Evolutionary conservation across 2,888 invertebrate species (phyloP), one percentile per base, ranked within the genome.

Genomic region (Silvanus unidentatus): DNA sequence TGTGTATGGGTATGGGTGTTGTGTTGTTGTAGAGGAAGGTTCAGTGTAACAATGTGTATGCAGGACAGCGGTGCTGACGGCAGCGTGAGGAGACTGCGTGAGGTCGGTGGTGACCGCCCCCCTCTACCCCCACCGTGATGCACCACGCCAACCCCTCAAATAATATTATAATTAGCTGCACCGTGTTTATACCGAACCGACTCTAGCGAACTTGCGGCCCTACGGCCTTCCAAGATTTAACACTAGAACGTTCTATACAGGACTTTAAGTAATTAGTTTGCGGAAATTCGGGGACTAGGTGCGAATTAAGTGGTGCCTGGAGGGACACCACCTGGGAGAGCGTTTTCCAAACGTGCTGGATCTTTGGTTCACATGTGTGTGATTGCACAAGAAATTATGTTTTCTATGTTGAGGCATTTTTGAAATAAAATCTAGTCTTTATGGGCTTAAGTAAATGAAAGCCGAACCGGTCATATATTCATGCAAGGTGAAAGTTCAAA

Each of bases 61-160:
- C 62, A 61, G 68, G 67, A 64, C 65, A 66, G 65, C 72, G 71
- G 73, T 72, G 70, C 73, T 70, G 72, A 68, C 63, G 67, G 66
- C 65, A 64, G 63, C 66, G 64, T 63, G 65, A 66, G 68, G 65
- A 70, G 69, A 70, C 68, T 71, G 71, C 71, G 69, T 71, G 69
- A 65, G 70, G 70, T 64, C 69, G 71, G 65, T 63, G 66, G 69
- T 70, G 69, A 68, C 65, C 66, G 66, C 66, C 68, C 64, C 64
- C 68, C 66, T 64, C 64, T 64, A 63, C 64, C 68, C 68, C 66
- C 66, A 65, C 67, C 63, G 64, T 38, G 64, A 63, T 66, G 66
- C 68, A 66, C 66, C 63, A 65, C 61, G 63, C 67, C 68, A 68
- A 64, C 69, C 69, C 69, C 65, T 65, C 65, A 60, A 63, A 65